Base-by-base conservation (phyloP, 2,113 vertebrate species). In the Machaerirhynchus nigripectus region DNA sequence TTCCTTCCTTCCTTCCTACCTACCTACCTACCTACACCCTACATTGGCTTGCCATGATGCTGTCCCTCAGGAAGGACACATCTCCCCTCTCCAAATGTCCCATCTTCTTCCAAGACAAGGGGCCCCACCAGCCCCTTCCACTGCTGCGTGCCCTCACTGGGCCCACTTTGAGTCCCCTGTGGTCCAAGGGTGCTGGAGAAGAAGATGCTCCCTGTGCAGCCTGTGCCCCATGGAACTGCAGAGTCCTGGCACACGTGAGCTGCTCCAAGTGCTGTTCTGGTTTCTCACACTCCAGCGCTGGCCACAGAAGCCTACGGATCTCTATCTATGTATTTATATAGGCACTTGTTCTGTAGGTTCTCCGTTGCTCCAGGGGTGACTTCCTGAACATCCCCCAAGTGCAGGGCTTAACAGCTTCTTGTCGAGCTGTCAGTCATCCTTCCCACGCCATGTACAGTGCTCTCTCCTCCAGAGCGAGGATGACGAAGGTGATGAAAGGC, bases 91-190 rank as follows among this genome's bases (percentile, higher is more conserved):
- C 74, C 49, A 49, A 91, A 68, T 22, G 28, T 60, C 44, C 49
- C 4, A 4, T 27, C 24, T 78, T 70, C 42, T 84, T 40, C 75
- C 91, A 74, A 63, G 42, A 39, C 85, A 84, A 60, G 1, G 16
- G 80, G 10, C 46, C 7, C 57, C 3, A 9, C 35, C 73, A 73
- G 37, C 37, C 9, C 18, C 9, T 27, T 49, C n/a, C 1, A 7
- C 10, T 16, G 59, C 37, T 3, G 0, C 0, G 0, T 59, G 57
- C 44, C 47, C 3, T 8, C 1, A 0, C 1, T 27, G 30, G 28
- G 23, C 46, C 28, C 14, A 5, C 6, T 15, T 7, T n/a, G 47
- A 3, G 15, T 56, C 2, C 47, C 22, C 61, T 33, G 47, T 1
- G 8, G 11, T 26, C 47, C 90, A 55, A 50, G 56, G 60, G 6